Conservation (phyloP, 2,797 vertebrate genomes). For the Hafferia zeledoni region DNA sequence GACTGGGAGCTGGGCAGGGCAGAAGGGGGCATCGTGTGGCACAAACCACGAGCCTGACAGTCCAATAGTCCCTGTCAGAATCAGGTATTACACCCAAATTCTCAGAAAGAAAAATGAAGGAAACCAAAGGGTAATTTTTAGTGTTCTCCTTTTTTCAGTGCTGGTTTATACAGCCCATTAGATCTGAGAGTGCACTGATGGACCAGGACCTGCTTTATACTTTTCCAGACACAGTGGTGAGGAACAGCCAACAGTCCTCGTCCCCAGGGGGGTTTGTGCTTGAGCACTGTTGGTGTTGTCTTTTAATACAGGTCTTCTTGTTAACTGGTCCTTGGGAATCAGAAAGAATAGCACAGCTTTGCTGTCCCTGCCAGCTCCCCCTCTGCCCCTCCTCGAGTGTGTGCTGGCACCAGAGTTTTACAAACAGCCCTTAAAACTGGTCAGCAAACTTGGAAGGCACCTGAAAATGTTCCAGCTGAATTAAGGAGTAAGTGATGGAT, state of each 20-base stretch:
- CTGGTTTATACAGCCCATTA: not conserved
- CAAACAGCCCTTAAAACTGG: not conserved
- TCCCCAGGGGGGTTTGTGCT: not conserved
- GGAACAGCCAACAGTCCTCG: not conserved
- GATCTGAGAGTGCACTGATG: not conserved
- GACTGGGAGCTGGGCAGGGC: no score
- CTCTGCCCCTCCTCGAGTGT: not conserved
- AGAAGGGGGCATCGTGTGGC: no score
- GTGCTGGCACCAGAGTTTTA: not conserved
- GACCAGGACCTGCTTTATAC: not conserved
- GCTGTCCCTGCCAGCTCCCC: not conserved
- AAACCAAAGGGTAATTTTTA: not conserved
- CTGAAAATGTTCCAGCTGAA: not conserved
- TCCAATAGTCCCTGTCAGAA: not conserved
- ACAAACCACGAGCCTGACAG: not conserved
- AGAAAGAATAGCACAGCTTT: not conserved
- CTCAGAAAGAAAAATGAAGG: not conserved
- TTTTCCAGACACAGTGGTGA: not conserved
- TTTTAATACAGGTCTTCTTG: not conserved
- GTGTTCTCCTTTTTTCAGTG: not conserved
- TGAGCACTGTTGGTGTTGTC: not conserved
- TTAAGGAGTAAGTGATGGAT: not conserved
- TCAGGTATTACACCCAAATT: not conserved
- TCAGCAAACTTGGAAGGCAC: not conserved
- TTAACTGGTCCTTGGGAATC: not conserved